A percentile compares a stretch with the other conserved stretches of the same genome.
phyloP scores from a whole-genome alignment of 2,797 vertebrate species.

The Thripadectes ignobilis region DNA sequence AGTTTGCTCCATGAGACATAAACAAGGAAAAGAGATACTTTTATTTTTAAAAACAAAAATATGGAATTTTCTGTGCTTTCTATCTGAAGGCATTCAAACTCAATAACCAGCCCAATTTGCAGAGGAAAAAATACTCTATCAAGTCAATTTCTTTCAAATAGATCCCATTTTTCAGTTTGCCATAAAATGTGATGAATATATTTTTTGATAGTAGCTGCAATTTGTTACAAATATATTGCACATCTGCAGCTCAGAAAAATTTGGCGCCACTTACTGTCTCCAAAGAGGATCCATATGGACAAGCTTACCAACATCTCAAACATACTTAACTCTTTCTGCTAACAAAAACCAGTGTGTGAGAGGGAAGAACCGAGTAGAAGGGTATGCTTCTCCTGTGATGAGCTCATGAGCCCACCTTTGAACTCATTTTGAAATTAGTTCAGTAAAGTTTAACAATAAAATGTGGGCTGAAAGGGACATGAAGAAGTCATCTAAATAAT shows the following conservation, averaged over 20 bases:
- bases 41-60: background rate
- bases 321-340: background rate
- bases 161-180: constrained; percentile 23
- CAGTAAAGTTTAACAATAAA: background rate
- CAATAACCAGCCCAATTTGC: background rate
- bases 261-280: background rate
- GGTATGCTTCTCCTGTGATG: background rate
- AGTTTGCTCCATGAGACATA: background rate
- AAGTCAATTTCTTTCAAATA: background rate
- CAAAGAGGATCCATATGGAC: constrained; percentile 6
- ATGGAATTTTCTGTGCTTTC: background rate
- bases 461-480: background rate
- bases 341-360: background rate
- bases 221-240: constrained; percentile 43
- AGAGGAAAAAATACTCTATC: background rate
- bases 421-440: background rate
- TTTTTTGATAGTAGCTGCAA: constrained; percentile 24
- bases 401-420: background rate
- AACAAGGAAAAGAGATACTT: background rate
- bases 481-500: background rate
- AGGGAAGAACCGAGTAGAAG: background rate
- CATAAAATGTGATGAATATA: constrained; percentile 29
- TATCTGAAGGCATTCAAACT: background rate
- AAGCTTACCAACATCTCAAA: background rate
- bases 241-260: constrained; percentile 51